Evolutionary conservation across 2,888 invertebrate genomes (phyloP).

Genomic region (Malthinus seriepunctatus): DNA sequence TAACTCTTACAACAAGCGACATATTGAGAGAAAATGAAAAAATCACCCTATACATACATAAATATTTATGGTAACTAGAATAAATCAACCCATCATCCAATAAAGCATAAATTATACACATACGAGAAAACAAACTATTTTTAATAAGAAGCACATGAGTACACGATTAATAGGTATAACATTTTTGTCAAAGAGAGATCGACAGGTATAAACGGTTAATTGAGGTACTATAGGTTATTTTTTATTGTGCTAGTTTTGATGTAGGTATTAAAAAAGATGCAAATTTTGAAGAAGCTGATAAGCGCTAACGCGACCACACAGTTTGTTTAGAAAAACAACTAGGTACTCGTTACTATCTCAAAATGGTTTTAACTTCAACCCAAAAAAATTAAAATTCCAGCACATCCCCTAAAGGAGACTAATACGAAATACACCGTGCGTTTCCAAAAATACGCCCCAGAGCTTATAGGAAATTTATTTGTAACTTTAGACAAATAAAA

Average conservation of each 20-base stretch:
- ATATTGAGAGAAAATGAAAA: background rate
- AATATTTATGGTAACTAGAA: slow-evolving; percentile 49
- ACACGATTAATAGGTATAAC: no score
- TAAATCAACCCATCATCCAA: slow-evolving; percentile 45
- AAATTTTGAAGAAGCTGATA: no score
- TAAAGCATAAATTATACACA: slow-evolving; percentile 22
- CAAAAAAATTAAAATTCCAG: no score
- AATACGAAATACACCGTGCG: no score
- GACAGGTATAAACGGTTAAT: slow-evolving; percentile 35
- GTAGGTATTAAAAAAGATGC: no score
- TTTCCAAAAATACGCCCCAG: no score
- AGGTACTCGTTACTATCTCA: no score
- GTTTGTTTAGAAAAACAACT: slow-evolving; percentile 10
- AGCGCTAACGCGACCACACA: background rate
- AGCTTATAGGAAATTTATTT: no score
- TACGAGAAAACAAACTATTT: slow-evolving; percentile 9
- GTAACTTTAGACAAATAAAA: no score
- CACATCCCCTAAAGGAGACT: no score
- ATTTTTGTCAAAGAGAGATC: slow-evolving; percentile 31
- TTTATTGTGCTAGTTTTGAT: slow-evolving; percentile 34
- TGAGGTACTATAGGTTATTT: slow-evolving; percentile 34
- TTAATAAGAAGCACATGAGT: background rate
- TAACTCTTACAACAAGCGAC: no score
- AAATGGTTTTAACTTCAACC: no score
- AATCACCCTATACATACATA: slow-evolving; percentile 23